Base-by-base conservation (phyloP, 2,113 vertebrate species). In the Nycticebus coucang region DNA sequence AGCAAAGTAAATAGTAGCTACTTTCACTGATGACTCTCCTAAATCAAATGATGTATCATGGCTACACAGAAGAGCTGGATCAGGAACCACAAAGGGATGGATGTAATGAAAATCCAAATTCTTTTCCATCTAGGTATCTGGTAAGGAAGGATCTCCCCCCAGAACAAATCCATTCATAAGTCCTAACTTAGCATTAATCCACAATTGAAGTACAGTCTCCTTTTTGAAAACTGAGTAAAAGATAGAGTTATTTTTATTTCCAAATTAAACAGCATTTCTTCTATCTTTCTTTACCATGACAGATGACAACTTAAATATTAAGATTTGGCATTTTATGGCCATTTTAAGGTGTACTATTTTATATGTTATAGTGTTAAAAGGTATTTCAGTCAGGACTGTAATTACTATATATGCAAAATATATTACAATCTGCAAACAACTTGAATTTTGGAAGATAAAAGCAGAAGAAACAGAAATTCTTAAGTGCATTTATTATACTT, bases 391-490 rank as follows among this genome's bases (percentile, higher is more conserved):
- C 18, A 94, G 87, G 37, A 83, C 75, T 64, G 26, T 88, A 94
- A 95, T 94, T 96, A 41, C 82, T 95, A 41, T 62, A 88, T 81
- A 79, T 83, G 80, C 33, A 94, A 96, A 94, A 71, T 72, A 87
- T 72, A 66, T 88, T 77, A 68, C 18, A 81, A 41, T 87, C 77
- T 85, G 60, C 33, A 90, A 95, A 1, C n/a, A 94, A 95, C 71
- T 94, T 96, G 88, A 92, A 94, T 86, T 95, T 86, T 86, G 28
- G 50, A 91, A 94, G 74, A 69, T 69, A 64, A 81, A 91, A 93
- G 19, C 55, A 22, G 35, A 90, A 87, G 72, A 87, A 86, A 85
- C 4, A 82, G 86, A 64, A 89, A 94, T 37, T 89, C 57, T 50
- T 74, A 85, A 86, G 68, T 24, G 87, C 8, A 12, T n/a, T n/a